These are phyloP conservation scores for Ammodytes marinus DNA, from an alignment of 2,113 vertebrate species.

Conservation along the genomic window DNA sequence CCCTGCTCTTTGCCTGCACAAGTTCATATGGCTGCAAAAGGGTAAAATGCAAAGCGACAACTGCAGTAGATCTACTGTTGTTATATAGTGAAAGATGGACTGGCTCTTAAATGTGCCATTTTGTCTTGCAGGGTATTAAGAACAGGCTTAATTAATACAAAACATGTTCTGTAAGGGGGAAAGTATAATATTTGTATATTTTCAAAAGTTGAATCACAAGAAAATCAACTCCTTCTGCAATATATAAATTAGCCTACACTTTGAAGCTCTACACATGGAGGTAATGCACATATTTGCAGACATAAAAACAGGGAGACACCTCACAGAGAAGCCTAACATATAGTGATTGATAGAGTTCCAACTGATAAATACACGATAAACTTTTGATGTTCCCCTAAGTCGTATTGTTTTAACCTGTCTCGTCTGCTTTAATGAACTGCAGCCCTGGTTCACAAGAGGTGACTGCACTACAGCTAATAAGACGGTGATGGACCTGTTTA, in stretches of 20 bases:
- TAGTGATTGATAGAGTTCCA: background rate
- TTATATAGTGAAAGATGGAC: background rate
- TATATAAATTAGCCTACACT: conserved; percentile 8
- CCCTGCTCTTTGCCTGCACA: conserved; percentile 54
- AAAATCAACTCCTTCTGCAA: background rate
- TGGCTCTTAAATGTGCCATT: background rate
- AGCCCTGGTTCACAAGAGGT: conserved; percentile 35
- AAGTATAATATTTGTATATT: background rate
- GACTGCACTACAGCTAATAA: conserved; percentile 46
- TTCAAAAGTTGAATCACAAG: background rate
- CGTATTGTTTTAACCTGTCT: conserved; percentile 6
- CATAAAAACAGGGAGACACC: background rate
- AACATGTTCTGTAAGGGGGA: background rate
- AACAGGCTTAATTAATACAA: background rate
- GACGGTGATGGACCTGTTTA: conserved; percentile 63
- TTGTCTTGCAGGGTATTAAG: background rate
- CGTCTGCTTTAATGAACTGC: conserved; percentile 42
- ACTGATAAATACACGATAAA: background rate
- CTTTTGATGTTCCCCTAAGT: background rate
- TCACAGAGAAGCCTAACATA: background rate
- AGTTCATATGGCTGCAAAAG: conserved; percentile 28
- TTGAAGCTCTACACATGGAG: background rate
- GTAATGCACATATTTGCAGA: background rate
- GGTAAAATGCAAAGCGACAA: conserved; percentile 21
- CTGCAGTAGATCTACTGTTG: background rate